Base-by-base conservation (phyloP, 2,888 invertebrate genomes). In the Papilio protenor region DNA sequence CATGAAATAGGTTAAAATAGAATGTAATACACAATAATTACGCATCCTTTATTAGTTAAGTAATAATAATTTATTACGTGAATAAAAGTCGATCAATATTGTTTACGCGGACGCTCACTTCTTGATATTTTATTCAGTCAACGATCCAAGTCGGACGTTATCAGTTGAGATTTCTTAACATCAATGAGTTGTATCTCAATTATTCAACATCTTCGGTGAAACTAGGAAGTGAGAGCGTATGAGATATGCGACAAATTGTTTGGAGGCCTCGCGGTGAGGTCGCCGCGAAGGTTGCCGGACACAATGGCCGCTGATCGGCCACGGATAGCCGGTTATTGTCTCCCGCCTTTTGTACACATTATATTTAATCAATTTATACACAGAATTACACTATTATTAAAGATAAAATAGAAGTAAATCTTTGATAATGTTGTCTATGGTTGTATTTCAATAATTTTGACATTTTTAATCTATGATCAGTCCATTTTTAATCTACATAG, bases 191-290 rank as follows among this genome's bases (percentile, higher is more conserved):
- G 70, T 21, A 52, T 33, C 71, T 66, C 75, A 75, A 75, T 75
- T 75, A 71, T 73, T 79, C 40, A 74, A 75, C 69, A 76, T 71
- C 71, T 76, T 75, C 40, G 76, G 82, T 79, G 78, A 81, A 82
- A 82, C 82, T 82, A 84, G 84, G 82, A 84, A 84, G 81, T 83
- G 77, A 79, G 81, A 82, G 80, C 61, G 78, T 49, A 64, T 64
- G 73, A 73, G 61, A 61, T 61, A 61, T 59, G 59, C 61, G 61
- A 77, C 70, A 79, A 79, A 81, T 82, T 79, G 81, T 78, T 77
- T 73, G 74, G 76, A 82, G 83, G 82, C 79, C 82, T 75, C 52
- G 61, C 47, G 64, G 61, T 70, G 80, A 81, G 82, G 81, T 82
- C 83, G 71, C 57, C 40, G 59, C 72, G 82, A 82, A 83, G 83